Evolutionary conservation across 2,797 vertebrate genomes (phyloP).

Genomic region (Sebastes goodei): DNA sequence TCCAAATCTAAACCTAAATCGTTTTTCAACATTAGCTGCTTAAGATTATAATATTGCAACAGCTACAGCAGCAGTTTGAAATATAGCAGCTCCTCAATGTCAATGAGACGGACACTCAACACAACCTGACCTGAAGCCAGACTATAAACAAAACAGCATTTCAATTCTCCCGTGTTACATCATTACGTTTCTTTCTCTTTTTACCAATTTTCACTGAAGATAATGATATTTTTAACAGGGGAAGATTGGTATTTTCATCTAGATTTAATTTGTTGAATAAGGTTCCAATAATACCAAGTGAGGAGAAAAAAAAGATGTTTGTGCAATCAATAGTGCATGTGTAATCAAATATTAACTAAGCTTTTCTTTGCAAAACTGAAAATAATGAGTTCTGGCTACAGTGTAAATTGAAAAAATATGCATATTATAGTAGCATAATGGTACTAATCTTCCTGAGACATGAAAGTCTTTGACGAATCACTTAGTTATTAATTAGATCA

Average conservation of each 20-base stretch:
- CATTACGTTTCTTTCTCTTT: background rate
- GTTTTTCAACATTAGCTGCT: background rate
- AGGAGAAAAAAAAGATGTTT: background rate
- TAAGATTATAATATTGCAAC: background rate
- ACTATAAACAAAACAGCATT: background rate
- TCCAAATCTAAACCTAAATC: background rate
- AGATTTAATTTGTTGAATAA: background rate
- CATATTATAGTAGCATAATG: background rate
- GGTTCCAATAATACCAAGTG: background rate
- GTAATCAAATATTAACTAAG: background rate
- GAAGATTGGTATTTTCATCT: background rate
- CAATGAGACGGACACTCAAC: background rate
- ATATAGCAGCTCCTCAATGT: background rate
- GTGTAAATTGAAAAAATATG: background rate
- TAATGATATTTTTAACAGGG: background rate
- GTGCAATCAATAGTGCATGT: background rate
- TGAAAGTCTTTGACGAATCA: conserved; percentile 4
- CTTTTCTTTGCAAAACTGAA: background rate
- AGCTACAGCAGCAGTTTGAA: background rate
- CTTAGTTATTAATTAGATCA: conserved; percentile 21
- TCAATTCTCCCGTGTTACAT: background rate
- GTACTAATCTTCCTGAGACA: background rate
- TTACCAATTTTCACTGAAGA: background rate
- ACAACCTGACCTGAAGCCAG: conserved; percentile 1
- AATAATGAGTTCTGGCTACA: background rate